Evolutionary conservation across 2,797 vertebrate genomes (phyloP).

Genomic region (Cyclopterus lumpus): DNA sequence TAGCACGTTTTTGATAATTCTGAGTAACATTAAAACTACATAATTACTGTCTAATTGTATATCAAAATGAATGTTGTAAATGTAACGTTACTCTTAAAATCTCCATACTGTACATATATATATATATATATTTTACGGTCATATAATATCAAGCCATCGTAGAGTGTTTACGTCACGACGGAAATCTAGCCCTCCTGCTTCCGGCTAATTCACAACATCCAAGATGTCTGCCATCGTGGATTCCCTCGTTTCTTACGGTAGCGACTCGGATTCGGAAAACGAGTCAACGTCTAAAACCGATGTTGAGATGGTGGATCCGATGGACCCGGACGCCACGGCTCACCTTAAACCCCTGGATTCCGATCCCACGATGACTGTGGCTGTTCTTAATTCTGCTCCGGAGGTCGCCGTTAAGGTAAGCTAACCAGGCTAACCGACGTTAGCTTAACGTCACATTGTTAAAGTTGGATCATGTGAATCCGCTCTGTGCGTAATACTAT

Average conservation of each 20-base stretch:
- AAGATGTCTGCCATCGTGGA: slow-evolving; percentile 90
- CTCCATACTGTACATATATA: background rate
- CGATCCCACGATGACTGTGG: slow-evolving; percentile 65
- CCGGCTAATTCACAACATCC: slow-evolving; percentile 76
- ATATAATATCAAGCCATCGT: background rate
- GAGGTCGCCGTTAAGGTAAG: slow-evolving; percentile 97
- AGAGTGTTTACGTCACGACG: slow-evolving; percentile 30
- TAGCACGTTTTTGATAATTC: background rate
- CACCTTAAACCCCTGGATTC: slow-evolving; percentile 75
- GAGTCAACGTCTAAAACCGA: slow-evolving; percentile 76
- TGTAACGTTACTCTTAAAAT: background rate
- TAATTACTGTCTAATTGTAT: background rate
- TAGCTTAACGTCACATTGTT: slow-evolving; percentile 31
- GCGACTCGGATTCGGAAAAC: slow-evolving; percentile 91
- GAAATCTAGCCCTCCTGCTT: slow-evolving; percentile 59
- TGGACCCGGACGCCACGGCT: slow-evolving; percentile 76
- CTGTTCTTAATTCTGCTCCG: slow-evolving; percentile 90
- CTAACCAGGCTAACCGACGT: slow-evolving; percentile 39
- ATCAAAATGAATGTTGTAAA: background rate
- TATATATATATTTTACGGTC: background rate
- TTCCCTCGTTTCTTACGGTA: slow-evolving; percentile 91
- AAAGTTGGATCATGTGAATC: background rate
- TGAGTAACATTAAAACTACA: background rate
- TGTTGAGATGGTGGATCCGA: slow-evolving; percentile 55
- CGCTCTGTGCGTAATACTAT: rapidly evolving